Base-by-base conservation (phyloP, 2,113 vertebrate genomes). In the Melospiza melodia region DNA sequence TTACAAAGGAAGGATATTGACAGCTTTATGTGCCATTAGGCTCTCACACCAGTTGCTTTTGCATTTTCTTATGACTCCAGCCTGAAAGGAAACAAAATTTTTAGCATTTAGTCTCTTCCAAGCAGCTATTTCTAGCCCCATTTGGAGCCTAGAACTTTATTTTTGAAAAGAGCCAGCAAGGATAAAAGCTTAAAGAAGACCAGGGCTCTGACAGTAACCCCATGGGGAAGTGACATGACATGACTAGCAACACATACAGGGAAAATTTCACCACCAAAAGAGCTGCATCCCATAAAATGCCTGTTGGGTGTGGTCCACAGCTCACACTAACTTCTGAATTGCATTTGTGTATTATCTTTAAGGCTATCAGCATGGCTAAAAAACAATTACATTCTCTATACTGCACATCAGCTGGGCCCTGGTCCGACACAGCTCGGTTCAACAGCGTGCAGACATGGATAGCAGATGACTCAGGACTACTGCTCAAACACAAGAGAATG, bases 361-460 rank as follows among this genome's bases (percentile, higher is more conserved):
- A 30, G 30, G 5, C 8, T 75, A 30, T 5, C 61, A 20, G 49
- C 25, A 35, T 28, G 23, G 30, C 22, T 28, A 13, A 81, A 80
- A 80, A 89, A n/a, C 8, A 55, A 24, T 74, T 46, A 3, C 18
- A 25, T 35, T 6, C 62, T 83, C 9, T 25, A 24, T 39, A 15
- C 21, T 1, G 1, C 18, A 33, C 3, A 44, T 15, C 14, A 79
- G 28, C 37, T 3, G 6, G 54, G 27, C 44, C 37, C 14, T 27
- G 2, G 49, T 51, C 33, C 0, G 5, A 37, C 11, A 16, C 15
- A 57, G 13, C 6, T 74, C 35, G 31, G 9, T 35, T 68, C 28
- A 59, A 6, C 4, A 2, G 11, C 4, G 6, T 6, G 9, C 4
- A 48, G 31, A 6, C 20, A 21, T 1, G 2, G 35, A 30, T 25